A percentile compares a stretch with the other conserved stretches of the same genome.
Evolutionary conservation across 2,113 vertebrate genomes (phyloP).

Genomic region (Petroica traversi): DNA sequence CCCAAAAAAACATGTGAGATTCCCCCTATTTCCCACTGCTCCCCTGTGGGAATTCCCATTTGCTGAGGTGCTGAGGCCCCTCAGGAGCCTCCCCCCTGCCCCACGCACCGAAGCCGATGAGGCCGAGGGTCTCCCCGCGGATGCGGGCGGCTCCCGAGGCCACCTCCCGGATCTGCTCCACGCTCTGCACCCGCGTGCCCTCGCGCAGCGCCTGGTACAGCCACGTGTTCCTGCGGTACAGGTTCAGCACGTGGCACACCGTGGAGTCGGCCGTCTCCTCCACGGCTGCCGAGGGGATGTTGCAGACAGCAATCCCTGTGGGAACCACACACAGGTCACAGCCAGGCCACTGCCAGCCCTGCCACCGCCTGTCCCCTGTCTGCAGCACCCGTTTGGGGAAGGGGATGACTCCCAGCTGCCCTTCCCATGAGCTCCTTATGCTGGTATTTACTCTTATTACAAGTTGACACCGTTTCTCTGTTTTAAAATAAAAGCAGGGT

Average conservation of each 20-base stretch:
- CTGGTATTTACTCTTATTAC: background rate
- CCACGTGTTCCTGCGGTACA: conserved; percentile 98
- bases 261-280: conserved; percentile 97
- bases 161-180: conserved; percentile 96
- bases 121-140: conserved; percentile 93
- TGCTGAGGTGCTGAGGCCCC: rapidly evolving
- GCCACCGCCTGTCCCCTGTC: background rate
- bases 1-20: rapidly evolving
- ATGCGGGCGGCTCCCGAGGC: conserved; percentile 94
- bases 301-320: conserved; percentile 95
- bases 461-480: background rate
- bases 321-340: background rate
- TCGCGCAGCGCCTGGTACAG: conserved; percentile 98
- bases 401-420: background rate
- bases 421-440: rapidly evolving
- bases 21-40: background rate
- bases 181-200: conserved; percentile 94
- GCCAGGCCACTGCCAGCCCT: background rate
- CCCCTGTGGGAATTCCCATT: too few relatives aligned
- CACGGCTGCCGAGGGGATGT: conserved; percentile 94
- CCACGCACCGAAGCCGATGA: conserved; percentile 92
- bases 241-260: conserved; percentile 93
- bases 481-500: background rate
- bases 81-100: rapidly evolving
- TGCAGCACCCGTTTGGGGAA: rapidly evolving